A percentile compares a stretch with the other conserved stretches of the same genome.
Conservation (phyloP, 2,797 vertebrate genomes). For the Eptatretus atami region DNA sequence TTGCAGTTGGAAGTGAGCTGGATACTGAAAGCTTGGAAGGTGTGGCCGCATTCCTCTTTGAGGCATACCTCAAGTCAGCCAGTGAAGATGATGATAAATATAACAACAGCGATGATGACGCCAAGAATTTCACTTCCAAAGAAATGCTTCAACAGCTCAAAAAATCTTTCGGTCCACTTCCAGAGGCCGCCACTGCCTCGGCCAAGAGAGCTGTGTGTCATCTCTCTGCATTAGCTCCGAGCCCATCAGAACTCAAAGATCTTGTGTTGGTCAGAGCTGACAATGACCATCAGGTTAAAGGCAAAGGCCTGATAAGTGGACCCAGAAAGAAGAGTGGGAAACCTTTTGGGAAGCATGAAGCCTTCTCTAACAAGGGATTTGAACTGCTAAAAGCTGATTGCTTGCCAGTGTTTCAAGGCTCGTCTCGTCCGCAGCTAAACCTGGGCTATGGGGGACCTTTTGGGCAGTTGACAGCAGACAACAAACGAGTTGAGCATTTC, state of each 20-base stretch:
- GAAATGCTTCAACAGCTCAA: not conserved
- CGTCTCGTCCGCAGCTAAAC: no score
- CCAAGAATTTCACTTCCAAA: not conserved
- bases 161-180: conserved; percentile 77
- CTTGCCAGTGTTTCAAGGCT: not conserved
- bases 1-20: conserved; percentile 42
- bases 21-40: conserved; percentile 51
- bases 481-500: conserved; percentile 15
- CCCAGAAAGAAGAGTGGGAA: not conserved
- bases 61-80: conserved; percentile 44
- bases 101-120: conserved; percentile 30
- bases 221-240: conserved; percentile 25
- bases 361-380: conserved; percentile 3
- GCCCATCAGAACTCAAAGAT: not conserved
- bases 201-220: conserved; percentile 27
- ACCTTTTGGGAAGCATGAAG: conserved; percentile 1
- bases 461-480: conserved; percentile 10
- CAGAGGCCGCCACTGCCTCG: conserved; percentile 34
- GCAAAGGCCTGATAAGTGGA: no score
- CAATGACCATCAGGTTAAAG: no score
- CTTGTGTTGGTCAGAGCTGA: not conserved
- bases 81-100: conserved; percentile 47
- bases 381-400: not conserved
- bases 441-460: no score
- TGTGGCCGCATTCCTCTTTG: conserved; percentile 56